phyloP scores from a whole-genome alignment of 53 echinoderm and acorn worm genomes.

The Henricia sp. region DNA sequence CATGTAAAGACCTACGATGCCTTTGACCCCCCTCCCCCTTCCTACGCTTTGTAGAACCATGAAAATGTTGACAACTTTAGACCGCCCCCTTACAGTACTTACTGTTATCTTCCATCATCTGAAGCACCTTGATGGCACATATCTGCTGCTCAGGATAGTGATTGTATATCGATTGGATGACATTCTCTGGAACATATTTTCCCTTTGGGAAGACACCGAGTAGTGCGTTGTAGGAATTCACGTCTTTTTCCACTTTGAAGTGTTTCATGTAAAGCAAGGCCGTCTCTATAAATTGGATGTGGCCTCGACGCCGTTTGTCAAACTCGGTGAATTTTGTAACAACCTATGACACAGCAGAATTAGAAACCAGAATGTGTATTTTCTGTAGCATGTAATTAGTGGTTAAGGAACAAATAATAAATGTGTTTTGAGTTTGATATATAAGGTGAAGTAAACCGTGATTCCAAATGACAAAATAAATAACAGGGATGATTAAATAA shows the following conservation, averaged over 20 bases:
- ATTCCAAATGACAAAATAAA: too few species aligned
- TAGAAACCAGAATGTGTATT: too few species aligned
- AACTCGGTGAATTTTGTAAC: conserved; percentile 73
- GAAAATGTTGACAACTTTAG: neutral
- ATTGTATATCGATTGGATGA: conserved; percentile 84
- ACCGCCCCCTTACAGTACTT: conserved; percentile 18
- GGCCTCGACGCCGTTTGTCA: conserved; percentile 88
- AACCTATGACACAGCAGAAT: conserved; percentile 26
- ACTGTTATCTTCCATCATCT: conserved; percentile 97
- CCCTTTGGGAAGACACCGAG: conserved; percentile 92
- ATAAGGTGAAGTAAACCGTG: too few species aligned
- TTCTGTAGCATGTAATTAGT: too few species aligned
- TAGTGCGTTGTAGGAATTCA: conserved; percentile 86
- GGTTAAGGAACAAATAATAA: too few species aligned
- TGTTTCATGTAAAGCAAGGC: conserved; percentile 86
- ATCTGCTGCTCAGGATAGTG: conserved; percentile 92
- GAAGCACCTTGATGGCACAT: conserved; percentile 86
- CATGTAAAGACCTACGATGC: too few species aligned
- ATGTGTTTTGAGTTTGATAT: too few species aligned
- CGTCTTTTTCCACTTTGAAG: conserved; percentile 89
- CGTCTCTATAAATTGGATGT: conserved; percentile 92
- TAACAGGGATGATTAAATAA: too few species aligned
- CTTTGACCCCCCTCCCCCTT: too few species aligned
- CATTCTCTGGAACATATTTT: conserved; percentile 77
- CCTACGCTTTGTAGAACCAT: neutral